Conservation (phyloP, 2,888 invertebrate species). For the Mesodorylaimus sp. region DNA sequence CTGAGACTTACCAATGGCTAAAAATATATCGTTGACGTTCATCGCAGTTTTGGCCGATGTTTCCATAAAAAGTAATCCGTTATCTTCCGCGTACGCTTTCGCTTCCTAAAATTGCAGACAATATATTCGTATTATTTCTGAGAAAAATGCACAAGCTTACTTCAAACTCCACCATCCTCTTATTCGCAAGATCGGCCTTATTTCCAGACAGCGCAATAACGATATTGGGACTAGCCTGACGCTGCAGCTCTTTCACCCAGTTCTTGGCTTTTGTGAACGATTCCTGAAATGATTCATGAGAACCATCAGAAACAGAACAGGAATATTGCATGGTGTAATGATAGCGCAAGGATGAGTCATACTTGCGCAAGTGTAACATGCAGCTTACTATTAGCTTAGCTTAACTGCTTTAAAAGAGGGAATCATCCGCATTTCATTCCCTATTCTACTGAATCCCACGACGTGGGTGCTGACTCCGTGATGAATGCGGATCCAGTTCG, state of each 20-base stretch:
- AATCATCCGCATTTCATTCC: no score
- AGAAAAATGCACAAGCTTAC: background rate
- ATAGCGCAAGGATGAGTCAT: no score
- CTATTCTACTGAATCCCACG: no score
- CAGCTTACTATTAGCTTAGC: no score
- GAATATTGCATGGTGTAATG: no score
- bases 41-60: constrained; percentile 97
- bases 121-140: no score
- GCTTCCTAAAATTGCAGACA: constrained; percentile 39
- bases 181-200: constrained; percentile 87
- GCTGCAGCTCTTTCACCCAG: constrained; percentile 94
- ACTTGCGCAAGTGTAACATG: no score
- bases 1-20: constrained; percentile 58
- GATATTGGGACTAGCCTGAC: constrained; percentile 92
- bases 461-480: no score
- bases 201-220: constrained; percentile 96
- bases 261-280: constrained; percentile 53
- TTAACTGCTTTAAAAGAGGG: no score
- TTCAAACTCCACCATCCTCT: constrained; percentile 81
- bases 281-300: background rate
- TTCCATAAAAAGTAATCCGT: constrained; percentile 94
- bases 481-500: no score
- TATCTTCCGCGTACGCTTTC: constrained; percentile 91
- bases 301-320: background rate
- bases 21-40: constrained; percentile 97